phyloP scores from a whole-genome alignment of 2,888 invertebrate species.

The Agonum fuliginosum region DNA sequence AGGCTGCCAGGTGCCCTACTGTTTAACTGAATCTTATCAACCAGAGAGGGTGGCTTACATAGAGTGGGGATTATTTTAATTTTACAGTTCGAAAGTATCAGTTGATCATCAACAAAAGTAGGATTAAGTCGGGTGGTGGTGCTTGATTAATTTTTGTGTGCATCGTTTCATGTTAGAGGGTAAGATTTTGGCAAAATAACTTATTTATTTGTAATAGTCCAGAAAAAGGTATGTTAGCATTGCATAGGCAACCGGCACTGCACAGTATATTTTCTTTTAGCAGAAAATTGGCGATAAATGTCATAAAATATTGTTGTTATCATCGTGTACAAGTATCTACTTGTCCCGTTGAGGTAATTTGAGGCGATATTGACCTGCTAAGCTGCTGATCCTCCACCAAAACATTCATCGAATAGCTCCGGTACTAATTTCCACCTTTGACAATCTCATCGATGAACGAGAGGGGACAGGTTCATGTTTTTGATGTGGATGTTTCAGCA shows the following conservation, averaged over 20 bases:
- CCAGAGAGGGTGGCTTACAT: slow-evolving; percentile 37
- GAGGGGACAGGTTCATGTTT: slow-evolving; percentile 25
- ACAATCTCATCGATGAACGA: slow-evolving; percentile 60
- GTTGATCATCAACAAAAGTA: slow-evolving; percentile 54
- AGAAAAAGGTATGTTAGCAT: too few species aligned
- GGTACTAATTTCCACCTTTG: slow-evolving; percentile 46
- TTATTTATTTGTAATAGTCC: too few species aligned
- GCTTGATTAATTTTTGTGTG: slow-evolving; percentile 2
- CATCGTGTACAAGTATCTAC: too few species aligned
- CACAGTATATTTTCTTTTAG: too few species aligned
- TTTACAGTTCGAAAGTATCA: slow-evolving; percentile 51
- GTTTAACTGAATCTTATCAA: slow-evolving; percentile 57
- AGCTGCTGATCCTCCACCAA: slow-evolving; percentile 5
- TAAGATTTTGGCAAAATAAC: slow-evolving; percentile 8
- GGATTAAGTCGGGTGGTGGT: slow-evolving; percentile 43
- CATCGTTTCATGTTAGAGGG: slow-evolving; percentile 24
- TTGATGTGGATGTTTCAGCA: slow-evolving; percentile 69
- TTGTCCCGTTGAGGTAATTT: not conserved
- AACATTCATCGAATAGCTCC: slow-evolving; percentile 50
- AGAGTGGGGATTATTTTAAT: slow-evolving; percentile 55
- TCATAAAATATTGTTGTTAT: too few species aligned
- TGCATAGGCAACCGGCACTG: too few species aligned
- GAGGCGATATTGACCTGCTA: slow-evolving; percentile 18
- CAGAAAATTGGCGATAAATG: too few species aligned
- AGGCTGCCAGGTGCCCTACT: slow-evolving; percentile 57